Evolutionary conservation across 2,888 invertebrate genomes (phyloP).

Genomic region (Patella pellucida): DNA sequence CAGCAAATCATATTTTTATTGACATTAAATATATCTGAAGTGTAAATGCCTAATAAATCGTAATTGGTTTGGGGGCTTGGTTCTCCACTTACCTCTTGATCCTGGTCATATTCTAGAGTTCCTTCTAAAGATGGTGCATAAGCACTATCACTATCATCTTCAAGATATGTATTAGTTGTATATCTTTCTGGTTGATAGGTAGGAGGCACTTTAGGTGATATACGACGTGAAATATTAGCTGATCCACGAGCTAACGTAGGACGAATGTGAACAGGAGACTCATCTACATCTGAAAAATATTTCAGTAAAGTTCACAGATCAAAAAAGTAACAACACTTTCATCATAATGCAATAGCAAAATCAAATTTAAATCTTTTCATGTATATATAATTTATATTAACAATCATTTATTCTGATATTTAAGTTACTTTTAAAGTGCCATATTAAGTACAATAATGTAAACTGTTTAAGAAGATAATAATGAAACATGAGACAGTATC

Average conservation of each 20-base stretch:
- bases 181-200: slow-evolving; percentile 33
- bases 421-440: no score
- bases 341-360: no score
- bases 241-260: slow-evolving; percentile 64
- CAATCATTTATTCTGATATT: no score
- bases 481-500: no score
- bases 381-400: no score
- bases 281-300: slow-evolving; percentile 46
- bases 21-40: no score
- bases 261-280: slow-evolving; percentile 63
- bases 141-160: slow-evolving; percentile 61
- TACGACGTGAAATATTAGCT: slow-evolving; percentile 49
- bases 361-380: no score
- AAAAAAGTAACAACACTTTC: neutral
- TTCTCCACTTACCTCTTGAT: slow-evolving; percentile 39
- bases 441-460: no score
- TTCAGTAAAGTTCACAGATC: slow-evolving; percentile 9
- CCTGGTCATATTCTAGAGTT: slow-evolving; percentile 35
- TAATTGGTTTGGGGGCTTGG: no score
- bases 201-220: slow-evolving; percentile 62
- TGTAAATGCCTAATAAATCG: no score
- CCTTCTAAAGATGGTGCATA: slow-evolving; percentile 55
- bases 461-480: no score
- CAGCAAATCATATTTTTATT: no score
- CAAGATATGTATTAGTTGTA: slow-evolving; percentile 33